Percentiles rank a stretch among this genome's conserved stretches.
phyloP scores from a whole-genome alignment of 2,888 invertebrate genomes.

The Leucania comma region DNA sequence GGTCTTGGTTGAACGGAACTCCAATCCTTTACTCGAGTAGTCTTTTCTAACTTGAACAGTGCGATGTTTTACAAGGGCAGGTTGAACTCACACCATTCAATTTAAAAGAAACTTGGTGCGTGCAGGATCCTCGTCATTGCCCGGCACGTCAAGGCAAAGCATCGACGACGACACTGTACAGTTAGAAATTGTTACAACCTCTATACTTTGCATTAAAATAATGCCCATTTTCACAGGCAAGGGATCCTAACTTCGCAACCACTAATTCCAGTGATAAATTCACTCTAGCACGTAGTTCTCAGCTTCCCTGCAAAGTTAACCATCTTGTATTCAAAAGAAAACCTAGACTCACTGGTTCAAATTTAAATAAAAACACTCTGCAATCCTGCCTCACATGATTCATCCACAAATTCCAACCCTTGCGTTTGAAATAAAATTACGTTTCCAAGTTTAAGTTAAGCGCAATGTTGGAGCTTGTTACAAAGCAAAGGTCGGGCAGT shows the following conservation, averaged over 20 bases:
- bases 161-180: constrained; percentile 86
- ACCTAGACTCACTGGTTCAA: constrained; percentile 83
- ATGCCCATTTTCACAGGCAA: constrained; percentile 95
- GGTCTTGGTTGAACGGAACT: constrained; percentile 91
- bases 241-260: constrained; percentile 90
- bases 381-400: constrained; percentile 81
- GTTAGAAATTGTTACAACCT: constrained; percentile 93
- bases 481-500: constrained; percentile 89
- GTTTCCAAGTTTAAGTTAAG: constrained; percentile 76
- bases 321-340: constrained; percentile 87
- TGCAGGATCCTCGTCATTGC: constrained; percentile 85
- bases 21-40: constrained; percentile 90
- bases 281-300: constrained; percentile 89
- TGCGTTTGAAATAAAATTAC: constrained; percentile 83
- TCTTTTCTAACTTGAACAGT: constrained; percentile 91
- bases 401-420: constrained; percentile 83
- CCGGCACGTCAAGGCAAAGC: constrained; percentile 68
- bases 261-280: constrained; percentile 87
- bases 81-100: constrained; percentile 89
- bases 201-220: constrained; percentile 98
- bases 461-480: constrained; percentile 82
- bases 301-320: constrained; percentile 90
- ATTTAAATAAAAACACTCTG: constrained; percentile 78
- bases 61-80: constrained; percentile 85
- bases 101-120: constrained; percentile 90